Evolutionary conservation across 2,888 invertebrate species (phyloP), one percentile per base, ranked within the genome.

Genomic region (Laspeyria flexula): DNA sequence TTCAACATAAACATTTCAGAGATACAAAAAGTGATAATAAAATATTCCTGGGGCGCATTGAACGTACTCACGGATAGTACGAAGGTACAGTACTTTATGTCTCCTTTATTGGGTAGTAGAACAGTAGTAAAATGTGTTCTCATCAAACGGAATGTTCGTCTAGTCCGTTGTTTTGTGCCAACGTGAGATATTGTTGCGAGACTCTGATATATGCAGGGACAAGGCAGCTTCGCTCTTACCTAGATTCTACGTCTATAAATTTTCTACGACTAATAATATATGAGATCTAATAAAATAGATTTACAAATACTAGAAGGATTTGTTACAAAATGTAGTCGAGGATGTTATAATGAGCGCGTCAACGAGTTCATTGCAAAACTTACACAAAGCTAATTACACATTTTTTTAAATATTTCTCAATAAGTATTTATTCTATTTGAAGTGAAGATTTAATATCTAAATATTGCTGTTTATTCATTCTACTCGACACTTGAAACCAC

Each of bases 81-180:
- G 38, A 71, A 71, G 67, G 64, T 77, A 78, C 62, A 77, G 67
- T 69, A 57, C 65, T 88, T 86, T 85, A 87, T 80, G 76, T 69
- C 73, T 68, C 60, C 79, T 87, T 87, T 87, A 87, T 88, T 83
- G 76, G 77, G 73, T 73, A 73, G 67, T 74, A 79, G 75, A 72
- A 71, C 65, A 66, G 77, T 65, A 75, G 72, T 88, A 86, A 88
- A 88, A 71, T 71, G 72, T 66, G 67, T 71, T 77, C 79, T 85
- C 83, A 80, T 83, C 81, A 82, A 68, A 71, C 60, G 54, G 44
- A 73, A 80, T 68, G 73, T 62, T 60, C 65, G 55, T 71, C 71
- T 76, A 67, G 61, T 55, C 43, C 47, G 27, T 56, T 55, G 46
- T 71, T 58, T 65, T 63, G 60, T 51, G 50, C 46, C 50, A 31